Evolutionary conservation across 2,113 vertebrate genomes (phyloP).

Genomic region (Nymphicus hollandicus): DNA sequence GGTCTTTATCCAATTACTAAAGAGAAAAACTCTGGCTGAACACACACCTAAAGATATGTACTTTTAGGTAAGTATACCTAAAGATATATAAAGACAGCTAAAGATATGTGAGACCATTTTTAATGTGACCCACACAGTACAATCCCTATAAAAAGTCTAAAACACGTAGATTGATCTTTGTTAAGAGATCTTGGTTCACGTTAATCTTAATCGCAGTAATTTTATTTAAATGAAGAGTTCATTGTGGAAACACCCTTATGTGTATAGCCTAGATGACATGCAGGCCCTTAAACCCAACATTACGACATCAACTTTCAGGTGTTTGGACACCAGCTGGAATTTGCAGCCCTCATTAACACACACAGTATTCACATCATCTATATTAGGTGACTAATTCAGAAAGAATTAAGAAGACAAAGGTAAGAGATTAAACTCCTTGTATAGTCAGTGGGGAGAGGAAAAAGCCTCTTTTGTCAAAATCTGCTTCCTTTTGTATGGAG

Average conservation of each 20-base stretch:
- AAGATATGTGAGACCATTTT: neutral
- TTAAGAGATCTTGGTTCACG: neutral
- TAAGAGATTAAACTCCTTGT: neutral
- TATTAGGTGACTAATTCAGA: slow-evolving; percentile 8
- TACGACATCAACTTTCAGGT: neutral
- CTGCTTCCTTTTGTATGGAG: neutral
- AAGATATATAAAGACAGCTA: neutral
- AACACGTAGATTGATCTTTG: neutral
- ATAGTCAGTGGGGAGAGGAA: neutral
- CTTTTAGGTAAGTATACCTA: neutral
- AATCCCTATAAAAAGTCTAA: neutral
- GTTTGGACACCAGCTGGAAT: slow-evolving; percentile 7
- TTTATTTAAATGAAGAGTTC: slow-evolving; percentile 5
- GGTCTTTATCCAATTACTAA: neutral
- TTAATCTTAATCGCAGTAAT: neutral
- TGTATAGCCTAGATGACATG: neutral
- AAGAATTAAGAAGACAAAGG: slow-evolving; percentile 7
- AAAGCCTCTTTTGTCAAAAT: slow-evolving; percentile 4
- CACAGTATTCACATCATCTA: neutral
- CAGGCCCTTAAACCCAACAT: neutral
- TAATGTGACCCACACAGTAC: neutral
- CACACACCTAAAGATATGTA: neutral
- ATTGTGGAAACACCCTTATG: neutral
- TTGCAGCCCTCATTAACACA: neutral
- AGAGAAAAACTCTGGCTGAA: neutral